phyloP scores from a whole-genome alignment of 2,888 invertebrate species.

The Calameuta filiformis region DNA sequence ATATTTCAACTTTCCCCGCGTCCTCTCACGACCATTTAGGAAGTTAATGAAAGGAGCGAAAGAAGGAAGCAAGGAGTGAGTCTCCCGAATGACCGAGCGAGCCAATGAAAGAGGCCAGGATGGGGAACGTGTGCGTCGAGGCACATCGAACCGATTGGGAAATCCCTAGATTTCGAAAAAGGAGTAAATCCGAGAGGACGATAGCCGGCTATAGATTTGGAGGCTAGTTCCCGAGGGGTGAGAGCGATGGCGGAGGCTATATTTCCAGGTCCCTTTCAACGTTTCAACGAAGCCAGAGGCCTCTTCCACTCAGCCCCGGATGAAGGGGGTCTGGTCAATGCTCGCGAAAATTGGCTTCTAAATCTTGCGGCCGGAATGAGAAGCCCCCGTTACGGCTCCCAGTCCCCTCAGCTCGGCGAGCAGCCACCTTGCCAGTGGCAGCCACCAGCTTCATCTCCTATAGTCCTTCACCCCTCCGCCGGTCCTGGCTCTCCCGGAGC shows the following conservation, averaged over 20 bases:
- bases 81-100: background rate
- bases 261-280: background rate
- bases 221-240: background rate
- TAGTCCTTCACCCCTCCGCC: constrained; percentile 2
- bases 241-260: background rate
- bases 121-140: constrained; percentile 9
- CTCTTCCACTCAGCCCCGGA: constrained; percentile 14
- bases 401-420: constrained; percentile 1
- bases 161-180: constrained; percentile 7
- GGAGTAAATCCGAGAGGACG: constrained; percentile 1
- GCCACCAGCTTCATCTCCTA: background rate
- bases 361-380: constrained; percentile 59
- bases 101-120: background rate
- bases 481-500: constrained; percentile 11
- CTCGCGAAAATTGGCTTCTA: constrained; percentile 63
- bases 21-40: constrained; percentile 38
- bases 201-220: background rate
- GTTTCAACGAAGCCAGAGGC: constrained; percentile 15
- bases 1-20: constrained; percentile 34
- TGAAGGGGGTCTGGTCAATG: constrained; percentile 52
- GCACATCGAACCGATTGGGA: background rate
- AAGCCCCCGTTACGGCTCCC: constrained; percentile 33
- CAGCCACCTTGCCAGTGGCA: background rate
- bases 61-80: background rate
- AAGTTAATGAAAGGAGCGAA: constrained; percentile 32